A percentile compares a stretch with the other conserved stretches of the same genome.
Conservation (phyloP, 2,113 vertebrate species). For the Perccottus glenii region DNA sequence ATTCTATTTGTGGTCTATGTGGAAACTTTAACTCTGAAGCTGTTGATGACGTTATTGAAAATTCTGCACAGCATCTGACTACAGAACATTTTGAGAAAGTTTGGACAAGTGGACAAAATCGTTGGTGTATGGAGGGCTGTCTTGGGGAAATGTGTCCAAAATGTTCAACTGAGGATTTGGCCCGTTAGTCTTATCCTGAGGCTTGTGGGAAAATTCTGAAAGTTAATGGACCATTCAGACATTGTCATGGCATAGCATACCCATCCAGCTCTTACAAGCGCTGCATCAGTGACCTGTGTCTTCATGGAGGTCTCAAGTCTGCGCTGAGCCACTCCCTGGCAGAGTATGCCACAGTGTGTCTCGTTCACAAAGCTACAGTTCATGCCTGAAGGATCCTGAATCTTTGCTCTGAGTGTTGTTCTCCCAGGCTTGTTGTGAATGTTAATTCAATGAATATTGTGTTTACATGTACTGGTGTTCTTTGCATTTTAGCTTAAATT, state of each 20-base stretch:
- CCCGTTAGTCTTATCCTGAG: constrained; percentile 29
- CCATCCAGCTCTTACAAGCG: constrained; percentile 58
- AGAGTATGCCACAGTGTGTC: constrained; percentile 55
- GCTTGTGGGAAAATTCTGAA: constrained; percentile 52
- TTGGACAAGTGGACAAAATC: constrained; percentile 32
- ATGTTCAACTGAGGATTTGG: constrained; percentile 41
- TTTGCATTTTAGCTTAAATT: constrained; percentile 61
- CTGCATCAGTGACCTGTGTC: constrained; percentile 69
- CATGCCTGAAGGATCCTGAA: constrained; percentile 51
- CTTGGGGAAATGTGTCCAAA: constrained; percentile 50
- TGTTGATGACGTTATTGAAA: constrained; percentile 26
- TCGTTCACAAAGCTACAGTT: constrained; percentile 40
- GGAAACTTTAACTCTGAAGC: constrained; percentile 56
- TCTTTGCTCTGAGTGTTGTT: constrained; percentile 60
- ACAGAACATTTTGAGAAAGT: constrained; percentile 20
- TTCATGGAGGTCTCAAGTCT: constrained; percentile 45
- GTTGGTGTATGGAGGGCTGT: constrained; percentile 45
- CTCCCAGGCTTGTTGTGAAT: constrained; percentile 38
- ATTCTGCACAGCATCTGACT: constrained; percentile 13
- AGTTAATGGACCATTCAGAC: constrained; percentile 66
- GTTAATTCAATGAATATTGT: constrained; percentile 59
- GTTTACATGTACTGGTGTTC: constrained; percentile 43
- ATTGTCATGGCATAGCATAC: constrained; percentile 65
- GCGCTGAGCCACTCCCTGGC: constrained; percentile 49
- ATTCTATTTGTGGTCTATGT: constrained; percentile 42